Conservation (phyloP, 2,888 invertebrate species). For the Tortrix viridana region DNA sequence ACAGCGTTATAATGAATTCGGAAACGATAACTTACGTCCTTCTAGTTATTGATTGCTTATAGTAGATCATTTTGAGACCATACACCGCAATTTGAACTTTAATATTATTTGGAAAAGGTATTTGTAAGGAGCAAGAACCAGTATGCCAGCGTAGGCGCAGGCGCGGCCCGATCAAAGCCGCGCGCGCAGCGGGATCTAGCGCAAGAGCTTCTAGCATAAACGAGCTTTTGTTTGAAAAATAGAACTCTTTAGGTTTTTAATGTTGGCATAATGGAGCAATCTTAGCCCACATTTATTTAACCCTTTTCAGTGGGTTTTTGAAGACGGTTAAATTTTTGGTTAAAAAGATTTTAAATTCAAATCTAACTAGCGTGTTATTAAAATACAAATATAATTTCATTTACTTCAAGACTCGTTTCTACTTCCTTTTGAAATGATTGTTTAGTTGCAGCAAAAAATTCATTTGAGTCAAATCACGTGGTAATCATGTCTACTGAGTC, state of each 20-base stretch:
- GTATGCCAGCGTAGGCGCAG: slow-evolving; percentile 58
- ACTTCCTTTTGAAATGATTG: too few relatives aligned
- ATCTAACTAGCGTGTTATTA: too few relatives aligned
- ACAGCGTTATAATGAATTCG: slow-evolving; percentile 12
- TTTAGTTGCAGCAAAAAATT: too few relatives aligned
- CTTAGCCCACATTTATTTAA: slow-evolving; percentile 16
- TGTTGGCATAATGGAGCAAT: slow-evolving; percentile 9
- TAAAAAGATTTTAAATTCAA: too few relatives aligned
- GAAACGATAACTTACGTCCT: slow-evolving; percentile 20
- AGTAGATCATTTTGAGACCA: neutral
- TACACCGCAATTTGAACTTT: neutral
- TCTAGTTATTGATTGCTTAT: slow-evolving; percentile 5
- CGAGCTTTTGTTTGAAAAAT: slow-evolving; percentile 45
- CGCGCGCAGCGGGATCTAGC: slow-evolving; percentile 51
- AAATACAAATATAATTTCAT: too few relatives aligned
- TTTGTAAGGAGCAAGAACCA: neutral
- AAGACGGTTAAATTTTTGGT: too few relatives aligned
- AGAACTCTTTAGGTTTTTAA: slow-evolving; percentile 31
- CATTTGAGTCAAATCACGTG: neutral
- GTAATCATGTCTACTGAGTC: slow-evolving; percentile 28
- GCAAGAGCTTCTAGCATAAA: slow-evolving; percentile 42
- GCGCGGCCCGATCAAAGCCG: slow-evolving; percentile 55
- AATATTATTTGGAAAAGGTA: neutral
- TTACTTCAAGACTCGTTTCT: too few relatives aligned
- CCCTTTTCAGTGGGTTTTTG: too few relatives aligned